These are phyloP conservation scores for Cantharis rufa DNA, from an alignment of 2,888 invertebrate species.

Conservation along the genomic window DNA sequence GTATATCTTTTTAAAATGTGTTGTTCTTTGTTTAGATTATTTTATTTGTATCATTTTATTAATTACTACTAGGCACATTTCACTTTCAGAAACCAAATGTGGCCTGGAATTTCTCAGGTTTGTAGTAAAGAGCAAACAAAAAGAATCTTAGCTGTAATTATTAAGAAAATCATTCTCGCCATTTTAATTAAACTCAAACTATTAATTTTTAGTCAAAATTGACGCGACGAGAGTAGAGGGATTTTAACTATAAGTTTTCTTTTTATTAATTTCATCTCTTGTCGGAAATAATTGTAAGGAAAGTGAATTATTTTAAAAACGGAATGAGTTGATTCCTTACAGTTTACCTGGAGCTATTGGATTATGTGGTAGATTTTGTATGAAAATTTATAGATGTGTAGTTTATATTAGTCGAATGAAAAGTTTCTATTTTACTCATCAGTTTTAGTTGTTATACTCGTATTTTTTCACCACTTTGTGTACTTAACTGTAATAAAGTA, in stretches of 20 bases:
- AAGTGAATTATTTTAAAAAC: neutral
- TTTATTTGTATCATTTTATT: neutral
- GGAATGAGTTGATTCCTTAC: neutral
- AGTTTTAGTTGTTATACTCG: neutral
- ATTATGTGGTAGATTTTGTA: neutral
- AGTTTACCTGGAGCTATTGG: neutral
- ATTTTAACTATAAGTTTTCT: neutral
- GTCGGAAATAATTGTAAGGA: neutral
- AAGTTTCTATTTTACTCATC: neutral
- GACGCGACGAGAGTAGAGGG: neutral
- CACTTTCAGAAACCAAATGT: constrained; percentile 15
- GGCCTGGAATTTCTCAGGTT: constrained; percentile 30
- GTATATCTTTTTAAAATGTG: neutral
- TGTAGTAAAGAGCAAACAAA: constrained; percentile 20
- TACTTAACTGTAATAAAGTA: constrained; percentile 27
- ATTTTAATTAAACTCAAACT: neutral
- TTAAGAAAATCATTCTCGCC: constrained; percentile 13
- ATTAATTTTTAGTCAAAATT: neutral
- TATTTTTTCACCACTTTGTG: constrained; percentile 21
- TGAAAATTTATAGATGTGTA: neutral
- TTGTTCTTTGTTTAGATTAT: neutral
- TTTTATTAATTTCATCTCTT: neutral
- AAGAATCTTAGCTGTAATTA: constrained; percentile 10
- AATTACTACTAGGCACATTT: constrained; percentile 14
- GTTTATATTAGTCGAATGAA: neutral